Conservation (phyloP, 2,888 invertebrate species). For the Dexiosoma caninum region DNA sequence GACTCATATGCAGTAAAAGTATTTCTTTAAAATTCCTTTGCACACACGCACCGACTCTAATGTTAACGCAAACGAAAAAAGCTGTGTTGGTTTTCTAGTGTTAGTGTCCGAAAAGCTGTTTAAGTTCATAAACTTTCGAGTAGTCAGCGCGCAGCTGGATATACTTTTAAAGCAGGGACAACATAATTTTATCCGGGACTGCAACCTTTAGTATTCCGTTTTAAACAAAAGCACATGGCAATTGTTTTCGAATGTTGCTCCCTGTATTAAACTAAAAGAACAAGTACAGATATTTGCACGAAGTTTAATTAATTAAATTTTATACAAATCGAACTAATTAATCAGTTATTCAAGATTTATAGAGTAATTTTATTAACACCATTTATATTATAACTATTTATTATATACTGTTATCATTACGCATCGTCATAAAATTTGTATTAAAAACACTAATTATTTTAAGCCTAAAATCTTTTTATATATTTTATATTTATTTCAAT, state of each 20-base stretch:
- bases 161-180: constrained; percentile 12
- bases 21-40: background rate
- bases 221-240: background rate
- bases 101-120: constrained; percentile 47
- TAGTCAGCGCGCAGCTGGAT: constrained; percentile 50
- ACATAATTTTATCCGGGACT: constrained; percentile 48
- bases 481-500: too few relatives aligned
- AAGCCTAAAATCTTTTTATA: too few relatives aligned
- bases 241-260: background rate
- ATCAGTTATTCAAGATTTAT: too few relatives aligned
- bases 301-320: too few relatives aligned
- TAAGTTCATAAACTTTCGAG: constrained; percentile 60
- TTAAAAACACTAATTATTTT: too few relatives aligned
- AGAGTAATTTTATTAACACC: too few relatives aligned
- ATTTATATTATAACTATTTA: too few relatives aligned
- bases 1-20: too few relatives aligned
- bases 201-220: constrained; percentile 32
- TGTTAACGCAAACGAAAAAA: background rate
- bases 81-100: constrained; percentile 14
- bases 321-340: too few relatives aligned
- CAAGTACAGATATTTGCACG: too few relatives aligned
- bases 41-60: background rate
- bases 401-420: too few relatives aligned
- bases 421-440: too few relatives aligned
- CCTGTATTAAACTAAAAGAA: background rate